Evolutionary conservation across 2,113 vertebrate genomes (phyloP), one percentile per base, ranked within the genome.

Genomic region (Bostrychus sinensis): DNA sequence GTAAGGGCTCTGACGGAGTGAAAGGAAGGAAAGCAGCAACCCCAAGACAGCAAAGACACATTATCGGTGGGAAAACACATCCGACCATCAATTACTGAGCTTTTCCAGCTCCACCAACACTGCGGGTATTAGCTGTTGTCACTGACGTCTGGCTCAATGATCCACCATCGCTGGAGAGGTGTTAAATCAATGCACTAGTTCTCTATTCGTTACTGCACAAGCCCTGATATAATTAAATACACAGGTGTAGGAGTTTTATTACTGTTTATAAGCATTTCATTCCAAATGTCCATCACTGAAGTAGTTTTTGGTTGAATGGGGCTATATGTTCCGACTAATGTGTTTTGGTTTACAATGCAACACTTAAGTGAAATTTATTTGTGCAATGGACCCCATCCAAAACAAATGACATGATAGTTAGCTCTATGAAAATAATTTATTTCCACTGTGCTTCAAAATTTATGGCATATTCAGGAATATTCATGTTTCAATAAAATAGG

Each of bases 51-150:
- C 72, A 71, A 77, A 85, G 87, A 88, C 87, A 85, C 82, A 85
- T 85, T 88, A 89, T 88, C 88, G 57, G 73, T 62, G 75, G 80
- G 83, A 89, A 87, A 84, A 88, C 80, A 77, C 86, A 87, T 85
- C 80, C 79, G 37, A 80, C 66, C 85, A 82, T 83, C 81, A 86
- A 80, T 85, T 85, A 86, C 80, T 56, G 57, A 45, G 58, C 62
- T 56, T 60, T 11, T 68, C 70, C 50, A 50, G 50, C 56, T 71
- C 61, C 69, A 54, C 26, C 73, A 75, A 83, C 81, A 70, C 67
- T 76, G 25, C 48, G 42, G 66, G 70, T 74, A 62, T 70, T 57
- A 72, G 66, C 58, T 71, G 3, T 61, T 56, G 80, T 62, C 77
- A 16, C 62, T 4, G 46, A 53, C n/a, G 34, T 56, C 72, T 58